Conservation (phyloP, 2,888 invertebrate species). For the Neuroscelio doddi region DNA sequence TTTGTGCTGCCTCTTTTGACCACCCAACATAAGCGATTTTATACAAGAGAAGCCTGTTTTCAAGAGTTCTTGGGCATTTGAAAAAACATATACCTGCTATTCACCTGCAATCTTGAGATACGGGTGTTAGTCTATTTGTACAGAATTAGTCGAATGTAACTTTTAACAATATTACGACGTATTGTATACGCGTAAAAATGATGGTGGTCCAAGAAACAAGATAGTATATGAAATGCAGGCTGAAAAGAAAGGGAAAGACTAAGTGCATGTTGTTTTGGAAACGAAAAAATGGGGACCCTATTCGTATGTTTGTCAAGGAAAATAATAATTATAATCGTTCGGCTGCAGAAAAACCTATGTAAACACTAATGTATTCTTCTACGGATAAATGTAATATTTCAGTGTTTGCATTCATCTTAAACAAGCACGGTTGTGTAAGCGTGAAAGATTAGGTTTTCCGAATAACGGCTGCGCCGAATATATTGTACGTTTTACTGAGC, state of each 20-base stretch:
- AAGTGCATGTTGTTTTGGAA: too few relatives aligned
- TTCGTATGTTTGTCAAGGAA: conserved; percentile 1
- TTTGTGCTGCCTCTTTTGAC: too few relatives aligned
- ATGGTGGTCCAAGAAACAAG: too few relatives aligned
- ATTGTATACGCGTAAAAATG: too few relatives aligned
- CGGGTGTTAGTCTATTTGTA: conserved; percentile 10
- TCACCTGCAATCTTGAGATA: conserved; percentile 52
- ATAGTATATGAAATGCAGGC: neutral
- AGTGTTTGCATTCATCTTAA: conserved; percentile 1
- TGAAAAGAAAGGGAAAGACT: neutral
- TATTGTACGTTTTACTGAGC: neutral
- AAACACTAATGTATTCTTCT: conserved; percentile 1
- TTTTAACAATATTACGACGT: neutral
- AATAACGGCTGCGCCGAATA: neutral
- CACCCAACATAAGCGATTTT: conserved; percentile 2
- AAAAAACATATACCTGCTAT: conserved; percentile 65
- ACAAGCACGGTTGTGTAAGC: conserved; percentile 9
- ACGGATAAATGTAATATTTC: neutral
- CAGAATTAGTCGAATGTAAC: conserved; percentile 6
- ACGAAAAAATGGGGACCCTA: neutral
- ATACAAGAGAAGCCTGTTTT: conserved; percentile 25
- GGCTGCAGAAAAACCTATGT: neutral
- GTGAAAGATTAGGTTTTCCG: conserved; percentile 9
- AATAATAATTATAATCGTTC: conserved; percentile 6
- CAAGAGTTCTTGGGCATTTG: conserved; percentile 56